Percentiles rank a stretch among this genome's conserved stretches.
phyloP scores from a whole-genome alignment of 2,888 invertebrate genomes.

The Sphaeridia pumilis region DNA sequence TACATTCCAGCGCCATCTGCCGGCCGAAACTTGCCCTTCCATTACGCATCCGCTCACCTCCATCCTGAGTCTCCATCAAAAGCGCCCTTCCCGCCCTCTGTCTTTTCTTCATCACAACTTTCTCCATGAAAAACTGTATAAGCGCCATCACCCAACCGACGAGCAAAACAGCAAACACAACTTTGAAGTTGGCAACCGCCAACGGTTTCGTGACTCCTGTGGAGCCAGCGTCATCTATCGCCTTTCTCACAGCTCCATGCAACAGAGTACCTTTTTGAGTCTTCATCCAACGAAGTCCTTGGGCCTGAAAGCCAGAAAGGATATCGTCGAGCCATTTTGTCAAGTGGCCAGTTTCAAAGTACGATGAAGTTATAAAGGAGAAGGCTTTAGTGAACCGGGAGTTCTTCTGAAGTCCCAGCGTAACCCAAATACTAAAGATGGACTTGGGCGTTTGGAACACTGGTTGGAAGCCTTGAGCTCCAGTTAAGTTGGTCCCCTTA shows the following conservation, averaged over 20 bases:
- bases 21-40: too few species aligned
- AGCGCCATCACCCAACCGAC: background rate
- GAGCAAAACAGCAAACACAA: background rate
- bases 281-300: slow-evolving; percentile 7
- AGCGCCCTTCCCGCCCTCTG: too few species aligned
- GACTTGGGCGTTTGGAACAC: background rate
- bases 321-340: slow-evolving; percentile 12
- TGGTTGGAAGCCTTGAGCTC: background rate
- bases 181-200: background rate
- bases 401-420: slow-evolving; percentile 15
- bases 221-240: background rate
- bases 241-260: background rate
- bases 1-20: too few species aligned
- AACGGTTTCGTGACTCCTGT: background rate
- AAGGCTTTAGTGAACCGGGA: slow-evolving; percentile 10
- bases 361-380: slow-evolving; percentile 7
- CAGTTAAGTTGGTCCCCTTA: slow-evolving; percentile 11
- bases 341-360: slow-evolving; percentile 10
- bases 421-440: slow-evolving; percentile 10
- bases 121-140: background rate
- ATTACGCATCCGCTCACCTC: too few species aligned
- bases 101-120: too few species aligned
- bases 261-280: background rate
- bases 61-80: too few species aligned
- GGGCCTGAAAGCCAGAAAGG: background rate